Conservation (phyloP, 1,140 invertebrate species). For the Zaprionus davidi region DNA sequence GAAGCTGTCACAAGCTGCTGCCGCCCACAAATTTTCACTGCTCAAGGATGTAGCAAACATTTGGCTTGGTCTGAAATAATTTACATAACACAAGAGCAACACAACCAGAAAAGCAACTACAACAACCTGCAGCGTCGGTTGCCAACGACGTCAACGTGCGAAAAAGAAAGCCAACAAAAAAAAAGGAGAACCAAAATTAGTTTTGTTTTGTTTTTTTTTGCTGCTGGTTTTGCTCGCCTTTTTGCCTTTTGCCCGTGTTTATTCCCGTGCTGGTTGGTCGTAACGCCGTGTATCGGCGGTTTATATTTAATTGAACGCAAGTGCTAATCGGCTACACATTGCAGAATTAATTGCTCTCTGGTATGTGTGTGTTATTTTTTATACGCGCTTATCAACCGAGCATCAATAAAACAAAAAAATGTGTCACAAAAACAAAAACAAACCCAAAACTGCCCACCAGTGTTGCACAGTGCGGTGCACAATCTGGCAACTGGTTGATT, state of each 20-base stretch:
- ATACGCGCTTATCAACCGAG: conserved; percentile 46
- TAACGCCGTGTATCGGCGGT: conserved; percentile 30
- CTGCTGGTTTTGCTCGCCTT: conserved; percentile 30
- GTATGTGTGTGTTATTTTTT: conserved; percentile 22
- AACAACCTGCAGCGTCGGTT: conserved; percentile 29
- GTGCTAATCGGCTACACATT: conserved; percentile 27
- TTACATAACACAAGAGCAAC: conserved; percentile 44
- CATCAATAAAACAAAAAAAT: conserved; percentile 50
- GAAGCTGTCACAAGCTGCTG: not conserved
- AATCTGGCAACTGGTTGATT: not conserved
- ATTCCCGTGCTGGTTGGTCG: conserved; percentile 10
- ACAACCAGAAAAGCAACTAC: conserved; percentile 12
- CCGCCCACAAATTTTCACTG: not conserved
- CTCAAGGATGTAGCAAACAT: conserved; percentile 37
- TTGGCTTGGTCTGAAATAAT: conserved; percentile 11
- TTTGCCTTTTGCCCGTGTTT: not conserved
- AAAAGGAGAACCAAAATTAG: conserved; percentile 35
- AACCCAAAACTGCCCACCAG: conserved; percentile 38
- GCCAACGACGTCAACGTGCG: conserved; percentile 44
- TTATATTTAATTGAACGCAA: conserved; percentile 37
- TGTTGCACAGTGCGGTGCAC: conserved; percentile 24
- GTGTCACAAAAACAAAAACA: conserved; percentile 44
- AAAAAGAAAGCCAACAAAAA: conserved; percentile 11
- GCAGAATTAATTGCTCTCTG: conserved; percentile 33
- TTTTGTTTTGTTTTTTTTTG: conserved; percentile 25